Evolutionary conservation across 2,113 vertebrate species (phyloP), one percentile per base, ranked within the genome.

Genomic region (Ailuropoda melanoleuca): DNA sequence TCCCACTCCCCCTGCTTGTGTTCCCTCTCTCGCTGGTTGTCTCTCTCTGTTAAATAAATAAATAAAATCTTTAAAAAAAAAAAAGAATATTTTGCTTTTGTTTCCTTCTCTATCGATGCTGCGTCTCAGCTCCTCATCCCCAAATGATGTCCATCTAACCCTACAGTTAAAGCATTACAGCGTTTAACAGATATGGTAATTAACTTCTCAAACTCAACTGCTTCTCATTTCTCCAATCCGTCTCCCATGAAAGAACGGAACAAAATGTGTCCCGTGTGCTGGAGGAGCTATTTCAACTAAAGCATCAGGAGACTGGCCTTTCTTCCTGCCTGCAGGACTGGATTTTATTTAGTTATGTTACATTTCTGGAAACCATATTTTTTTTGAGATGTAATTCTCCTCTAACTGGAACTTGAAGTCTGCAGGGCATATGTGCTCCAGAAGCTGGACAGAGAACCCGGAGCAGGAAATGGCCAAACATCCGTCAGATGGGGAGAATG

Each of bases 301-400:
- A 92, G 68, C 58, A 21, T 77, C 37, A 78, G 70, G 58, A 94
- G 80, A 37, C 13, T 39, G 18, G 64, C 56, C 86, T 97, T 96
- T 92, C 68, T 97, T 97, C 72, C 68, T 68, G 74, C 26, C 70
- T 81, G 70, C 26, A 78, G 74, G 48, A 31, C 46, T 50, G 84
- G 53, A 31, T 91, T 92, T 84, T 78, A 97, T 81, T 97, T 90
- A 90, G 80, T 97, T 94, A 94, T 19, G 43, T 92, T 96, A 87
- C 96, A 90, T 90, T 93, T 97, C 88, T 85, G 74, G 84, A 96
- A 93, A 95, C 55, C 26, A 3, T 72, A 43, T 92, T 92, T 77
- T 97, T 46, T 46, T 1, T 1, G 80, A 86, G 66, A 83, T 81
- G 18, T 95, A 68, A 95, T 97, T 95, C 68, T 66, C 85, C 39